A percentile compares a stretch with the other conserved stretches of the same genome.
Evolutionary conservation across 2,797 vertebrate genomes (phyloP).

Genomic region (Urocyon cinereoargenteus): DNA sequence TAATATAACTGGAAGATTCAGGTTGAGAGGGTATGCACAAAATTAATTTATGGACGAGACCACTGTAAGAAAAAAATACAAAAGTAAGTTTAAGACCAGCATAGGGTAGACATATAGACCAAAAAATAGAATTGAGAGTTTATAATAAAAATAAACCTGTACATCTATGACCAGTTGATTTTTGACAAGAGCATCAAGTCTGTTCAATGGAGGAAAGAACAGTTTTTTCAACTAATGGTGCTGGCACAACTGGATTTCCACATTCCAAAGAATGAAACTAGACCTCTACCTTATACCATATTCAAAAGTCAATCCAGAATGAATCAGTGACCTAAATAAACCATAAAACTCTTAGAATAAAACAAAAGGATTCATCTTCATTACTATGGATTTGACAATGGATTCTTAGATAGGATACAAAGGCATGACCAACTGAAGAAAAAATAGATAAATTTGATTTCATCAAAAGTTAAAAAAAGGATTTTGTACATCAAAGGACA

Average conservation of each 20-base stretch:
- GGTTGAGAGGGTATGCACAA: not conserved
- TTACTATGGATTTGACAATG: not conserved
- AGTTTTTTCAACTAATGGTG: not conserved
- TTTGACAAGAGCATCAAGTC: not conserved
- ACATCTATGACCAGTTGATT: not conserved
- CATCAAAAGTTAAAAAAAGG: not conserved
- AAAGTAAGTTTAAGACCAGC: not conserved
- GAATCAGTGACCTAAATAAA: not conserved
- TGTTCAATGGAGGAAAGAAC: not conserved
- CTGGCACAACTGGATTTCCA: not conserved
- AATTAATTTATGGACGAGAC: not conserved
- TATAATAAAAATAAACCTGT: not conserved
- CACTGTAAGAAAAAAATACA: not conserved
- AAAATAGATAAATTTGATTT: not conserved
- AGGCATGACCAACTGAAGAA: not conserved
- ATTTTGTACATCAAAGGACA: not conserved
- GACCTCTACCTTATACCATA: not conserved
- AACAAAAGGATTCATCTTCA: not conserved
- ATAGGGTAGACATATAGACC: not conserved
- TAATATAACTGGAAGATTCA: not conserved
- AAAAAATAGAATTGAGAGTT: not conserved
- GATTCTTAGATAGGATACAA: not conserved
- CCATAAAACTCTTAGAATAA: not conserved
- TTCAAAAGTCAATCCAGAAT: not conserved
- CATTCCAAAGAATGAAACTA: not conserved